Base-by-base conservation (phyloP, 2,888 invertebrate genomes). In the Eupeodes latifasciatus region DNA sequence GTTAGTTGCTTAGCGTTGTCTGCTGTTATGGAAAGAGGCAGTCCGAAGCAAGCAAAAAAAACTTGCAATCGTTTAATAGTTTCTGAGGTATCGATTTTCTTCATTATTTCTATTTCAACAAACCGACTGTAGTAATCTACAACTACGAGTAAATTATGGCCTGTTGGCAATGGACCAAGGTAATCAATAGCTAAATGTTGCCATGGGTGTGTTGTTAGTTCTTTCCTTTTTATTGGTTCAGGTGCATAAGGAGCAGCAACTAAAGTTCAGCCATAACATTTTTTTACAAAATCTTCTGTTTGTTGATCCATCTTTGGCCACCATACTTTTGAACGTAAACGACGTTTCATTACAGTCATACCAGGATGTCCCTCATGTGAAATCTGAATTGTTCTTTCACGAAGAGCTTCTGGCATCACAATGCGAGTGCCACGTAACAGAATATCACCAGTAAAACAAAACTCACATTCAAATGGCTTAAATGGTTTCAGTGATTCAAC, bases 1-100 rank as follows among this genome's bases (percentile, higher is more conserved):
- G 40, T 40, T 9, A 40, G 51, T 72, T 92, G 91, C 12, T 86
- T 62, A 12, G 91, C 91, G 64, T 90, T 90, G 77, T 92, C 91
- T 10, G 90, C 81, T 9, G 90, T 90, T 16, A 90, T 82, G 2
- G 61, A 79, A 3, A 62, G 74, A 12, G 90, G 90, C 19, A 85
- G 51, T n/a, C 91, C 90, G n/a, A n/a, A n/a, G n/a, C n/a, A n/a
- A n/a, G n/a, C n/a, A n/a, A n/a, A n/a, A n/a, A n/a, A n/a, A n/a
- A n/a, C 19, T 19, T 19, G 19, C 19, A 19, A 19, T 19, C 19
- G 19, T 19, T 19, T 19, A 19, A 19, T 19, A 19, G 19, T 19
- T 19, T 19, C 19, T 19, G 19, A 19, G 19, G 19, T 19, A 19
- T 19, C 19, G 19, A 19, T 19, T 19, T 19, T 19, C 19, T 19